Base-by-base conservation (phyloP, 1,140 invertebrate species). In the Drosophila ohnishii region DNA sequence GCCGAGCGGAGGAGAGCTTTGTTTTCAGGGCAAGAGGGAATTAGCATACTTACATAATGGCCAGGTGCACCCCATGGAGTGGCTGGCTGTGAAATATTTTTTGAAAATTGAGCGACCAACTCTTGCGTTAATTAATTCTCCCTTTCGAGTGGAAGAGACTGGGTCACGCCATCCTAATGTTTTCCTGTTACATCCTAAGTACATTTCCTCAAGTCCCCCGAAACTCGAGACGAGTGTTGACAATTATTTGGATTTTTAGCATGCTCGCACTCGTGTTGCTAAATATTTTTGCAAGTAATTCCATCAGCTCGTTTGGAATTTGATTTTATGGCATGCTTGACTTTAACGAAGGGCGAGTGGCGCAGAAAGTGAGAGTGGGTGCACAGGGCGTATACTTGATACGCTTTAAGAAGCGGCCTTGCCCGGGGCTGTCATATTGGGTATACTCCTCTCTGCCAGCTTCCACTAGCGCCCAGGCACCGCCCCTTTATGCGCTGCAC, bases 401-500 rank as follows among this genome's bases (percentile, higher is more conserved):
- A 61, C 30, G 51, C 69, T 71, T 71, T 50, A 71, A 71, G 65
- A 48, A 50, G 51, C 30, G 34, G 42, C 56, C 45, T 45, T 30
- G 59, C 44, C 51, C 28, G 44, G 34, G 50, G 50, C 76, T 53
- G 45, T 59, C 47, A 63, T 79, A 83, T 82, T 83, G 80, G 57
- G 60, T 79, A 75, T 75, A 22, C 22, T 74, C 63, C 32, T 22
- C 50, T n/a, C 8, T 13, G 47, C 44, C 48, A 37, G 7, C 35
- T 7, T 16, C 45, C n/a, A 37, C 58, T 28, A 32, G 19, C 19
- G 9, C 42, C 58, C 22, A 40, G 30, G 34, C 39, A 55, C 48
- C 61, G 28, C 63, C 44, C 58, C 45, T 80, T 87, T 87, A 87
- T 84, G 83, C 76, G 80, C 51, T 67, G 80, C 61, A 87, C 83